Conservation (phyloP, 2,797 vertebrate genomes). For the Darevskia nairensis region DNA sequence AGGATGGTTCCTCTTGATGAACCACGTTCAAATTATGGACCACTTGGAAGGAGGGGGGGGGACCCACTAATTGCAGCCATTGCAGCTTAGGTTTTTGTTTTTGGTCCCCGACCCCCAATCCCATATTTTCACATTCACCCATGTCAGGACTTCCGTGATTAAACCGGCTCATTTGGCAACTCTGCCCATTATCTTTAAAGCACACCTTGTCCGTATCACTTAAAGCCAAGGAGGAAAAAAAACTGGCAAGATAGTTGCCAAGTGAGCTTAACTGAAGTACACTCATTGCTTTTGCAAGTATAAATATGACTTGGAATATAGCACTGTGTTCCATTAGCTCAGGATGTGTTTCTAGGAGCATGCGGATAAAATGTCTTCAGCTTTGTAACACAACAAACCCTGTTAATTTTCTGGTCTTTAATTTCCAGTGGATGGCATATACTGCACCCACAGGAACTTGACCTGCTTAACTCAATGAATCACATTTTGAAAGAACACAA, state of each 20-base stretch:
- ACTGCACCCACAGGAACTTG: constrained; percentile 63
- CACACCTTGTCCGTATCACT: constrained; percentile 38
- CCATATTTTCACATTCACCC: constrained; percentile 34
- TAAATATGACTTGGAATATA: constrained; percentile 48
- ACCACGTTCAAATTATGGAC: constrained; percentile 36
- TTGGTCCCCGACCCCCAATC: constrained; percentile 30
- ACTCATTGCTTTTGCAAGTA: constrained; percentile 42
- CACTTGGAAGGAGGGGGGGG: constrained; percentile 25
- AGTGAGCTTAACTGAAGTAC: constrained; percentile 39
- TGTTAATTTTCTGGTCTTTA: constrained; percentile 68
- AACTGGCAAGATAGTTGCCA: constrained; percentile 10
- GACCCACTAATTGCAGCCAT: not conserved
- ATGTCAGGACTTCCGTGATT: constrained; percentile 30
- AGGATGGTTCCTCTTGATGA: constrained; percentile 35
- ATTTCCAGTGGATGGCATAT: constrained; percentile 57
- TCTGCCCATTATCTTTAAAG: constrained; percentile 44
- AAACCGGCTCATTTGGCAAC: constrained; percentile 50
- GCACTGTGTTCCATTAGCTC: constrained; percentile 54
- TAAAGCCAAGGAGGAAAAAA: constrained; percentile 31
- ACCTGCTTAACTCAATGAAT: constrained; percentile 45
- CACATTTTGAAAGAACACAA: constrained; percentile 36
- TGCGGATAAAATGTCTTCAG: constrained; percentile 60
- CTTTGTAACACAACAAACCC: constrained; percentile 54
- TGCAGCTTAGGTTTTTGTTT: constrained; percentile 31
- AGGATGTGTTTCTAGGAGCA: constrained; percentile 28